Percentiles rank a stretch among this genome's conserved stretches.
phyloP scores from a whole-genome alignment of 2,888 invertebrate species.

The Drosophila mayaguana region DNA sequence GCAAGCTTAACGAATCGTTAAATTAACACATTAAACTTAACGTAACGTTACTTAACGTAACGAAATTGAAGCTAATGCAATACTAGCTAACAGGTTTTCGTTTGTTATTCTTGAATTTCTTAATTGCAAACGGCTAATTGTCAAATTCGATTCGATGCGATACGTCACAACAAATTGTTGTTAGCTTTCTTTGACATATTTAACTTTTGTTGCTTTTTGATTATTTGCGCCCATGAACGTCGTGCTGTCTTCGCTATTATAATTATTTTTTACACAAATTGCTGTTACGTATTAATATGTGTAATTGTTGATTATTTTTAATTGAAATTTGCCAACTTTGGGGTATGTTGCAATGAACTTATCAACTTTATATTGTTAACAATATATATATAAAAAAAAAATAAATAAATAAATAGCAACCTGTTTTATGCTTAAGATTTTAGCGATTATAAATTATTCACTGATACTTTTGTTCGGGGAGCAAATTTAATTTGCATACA shows the following conservation, averaged over 20 bases:
- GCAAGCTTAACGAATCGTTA: slow-evolving; percentile 4
- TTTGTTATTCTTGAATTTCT: not conserved
- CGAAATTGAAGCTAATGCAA: not conserved
- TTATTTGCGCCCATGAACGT: slow-evolving; percentile 47
- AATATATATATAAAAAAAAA: too few relatives aligned
- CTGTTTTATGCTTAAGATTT: not conserved
- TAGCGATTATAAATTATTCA: not conserved
- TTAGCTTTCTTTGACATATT: slow-evolving; percentile 51
- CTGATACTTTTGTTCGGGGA: not conserved
- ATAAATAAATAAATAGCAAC: not conserved
- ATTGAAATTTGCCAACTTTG: slow-evolving; percentile 23
- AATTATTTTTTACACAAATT: slow-evolving; percentile 43
- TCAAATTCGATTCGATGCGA: slow-evolving; percentile 35
- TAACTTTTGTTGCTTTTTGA: not conserved
- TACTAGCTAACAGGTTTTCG: not conserved
- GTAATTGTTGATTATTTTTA: slow-evolving; percentile 21
- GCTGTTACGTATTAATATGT: slow-evolving; percentile 59
- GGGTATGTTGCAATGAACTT: slow-evolving; percentile 13
- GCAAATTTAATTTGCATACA: not conserved
- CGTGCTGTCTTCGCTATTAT: not conserved
- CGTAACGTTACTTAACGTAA: not conserved
- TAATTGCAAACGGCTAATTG: slow-evolving; percentile 27
- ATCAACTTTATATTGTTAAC: not conserved
- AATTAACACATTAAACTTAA: slow-evolving; percentile 5
- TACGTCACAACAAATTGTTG: slow-evolving; percentile 25